These are phyloP conservation scores for Myotis myotis DNA, from an alignment of 2,797 vertebrate genomes.

Conservation along the genomic window DNA sequence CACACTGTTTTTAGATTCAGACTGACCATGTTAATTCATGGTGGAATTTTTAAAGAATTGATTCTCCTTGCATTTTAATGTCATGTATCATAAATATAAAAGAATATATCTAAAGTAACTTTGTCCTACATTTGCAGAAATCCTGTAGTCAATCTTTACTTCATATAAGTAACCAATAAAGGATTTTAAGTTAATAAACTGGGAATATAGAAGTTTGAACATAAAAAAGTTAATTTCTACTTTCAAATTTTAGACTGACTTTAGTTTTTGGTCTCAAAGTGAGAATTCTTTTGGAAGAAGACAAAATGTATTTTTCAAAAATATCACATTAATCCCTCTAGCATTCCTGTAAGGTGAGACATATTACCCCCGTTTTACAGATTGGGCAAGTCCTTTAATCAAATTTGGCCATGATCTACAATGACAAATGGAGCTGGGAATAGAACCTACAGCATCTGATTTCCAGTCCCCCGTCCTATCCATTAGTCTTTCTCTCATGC, in stretches of 20 bases:
- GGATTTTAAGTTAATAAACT: not conserved
- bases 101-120: not conserved
- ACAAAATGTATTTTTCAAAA: not conserved
- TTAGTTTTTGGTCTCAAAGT: not conserved
- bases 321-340: conserved; percentile 14
- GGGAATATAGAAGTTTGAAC: not conserved
- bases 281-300: conserved; percentile 28
- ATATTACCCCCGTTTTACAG: not conserved
- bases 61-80: not conserved
- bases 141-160: not conserved
- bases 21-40: not conserved
- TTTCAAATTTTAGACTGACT: not conserved
- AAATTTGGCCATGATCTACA: conserved; percentile 19
- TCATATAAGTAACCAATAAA: not conserved
- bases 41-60: not conserved
- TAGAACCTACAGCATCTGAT: not conserved
- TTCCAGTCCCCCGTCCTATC: not conserved
- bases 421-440: not conserved
- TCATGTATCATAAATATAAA: not conserved
- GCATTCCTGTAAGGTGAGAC: conserved; percentile 9
- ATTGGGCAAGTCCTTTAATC: conserved; percentile 46
- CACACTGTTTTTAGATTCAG: not conserved
- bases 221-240: conserved; percentile 1
- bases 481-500: conserved; percentile 9
- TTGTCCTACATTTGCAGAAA: conserved; percentile 16